Base-by-base conservation (phyloP, 2,888 invertebrate species). In the Callinectes sapidus region DNA sequence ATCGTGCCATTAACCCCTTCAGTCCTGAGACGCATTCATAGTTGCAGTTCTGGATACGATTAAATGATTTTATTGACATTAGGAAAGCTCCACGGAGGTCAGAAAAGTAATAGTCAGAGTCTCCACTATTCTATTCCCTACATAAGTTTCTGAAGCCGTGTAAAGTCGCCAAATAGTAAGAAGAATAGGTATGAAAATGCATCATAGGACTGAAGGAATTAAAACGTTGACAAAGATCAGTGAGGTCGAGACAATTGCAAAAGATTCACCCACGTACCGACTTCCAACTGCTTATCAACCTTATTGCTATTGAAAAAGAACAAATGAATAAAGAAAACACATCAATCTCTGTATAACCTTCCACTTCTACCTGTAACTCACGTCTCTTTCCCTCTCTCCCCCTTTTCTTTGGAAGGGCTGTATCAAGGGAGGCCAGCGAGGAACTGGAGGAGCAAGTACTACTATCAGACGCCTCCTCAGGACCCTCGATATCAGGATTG, bases 401-500 rank as follows among this genome's bases (percentile, higher is more conserved):
- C 18, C 18, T 61, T 61, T 18, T 23, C 61, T 61, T 18, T 23
- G 28, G 8, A 23, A 71, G 71, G 23, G 2, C 5, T n/a, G 1
- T 23, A 28, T 6, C 23, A 28, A 28, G 23, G 23, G 23, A 8
- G 28, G 71, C 28, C 71, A 71, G n/a, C 23, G 88, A 28, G 55
- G 88, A 88, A 28, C 6, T 32, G 32, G 48, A 88, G 55, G 16
- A 55, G 32, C 28, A 55, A 28, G 89, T 92, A 6, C 14, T 77
- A 5, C 91, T 61, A 39, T 54, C 91, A 23, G 92, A 92, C 66
- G 92, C 91, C 23, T 89, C 88, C 32, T 88, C 90, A 5, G 92
- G 92, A 6, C 92, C 92, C 42, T 92, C 92, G 28, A 85, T 91
- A 5, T 92, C 92, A 5, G 92, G 92, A 10, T 85, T 92, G 10